Conservation (phyloP, 2,797 vertebrate genomes). For the Dromococcyx pavoninus region DNA sequence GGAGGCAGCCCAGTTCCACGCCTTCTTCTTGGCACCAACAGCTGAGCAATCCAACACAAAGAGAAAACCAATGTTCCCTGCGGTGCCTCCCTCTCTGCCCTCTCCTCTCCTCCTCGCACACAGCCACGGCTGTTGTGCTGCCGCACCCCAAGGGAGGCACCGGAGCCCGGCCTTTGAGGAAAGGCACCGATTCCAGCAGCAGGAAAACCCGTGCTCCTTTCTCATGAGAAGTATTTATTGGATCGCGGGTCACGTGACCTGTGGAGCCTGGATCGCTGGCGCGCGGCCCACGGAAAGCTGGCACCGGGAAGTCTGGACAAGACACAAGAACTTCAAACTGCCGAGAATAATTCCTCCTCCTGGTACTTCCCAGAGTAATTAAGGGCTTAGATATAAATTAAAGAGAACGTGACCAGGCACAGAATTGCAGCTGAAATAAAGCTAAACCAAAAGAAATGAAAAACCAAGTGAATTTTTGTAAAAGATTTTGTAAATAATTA, state of each 20-base stretch:
- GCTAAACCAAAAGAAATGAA: neutral
- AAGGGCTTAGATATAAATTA: conserved; percentile 19
- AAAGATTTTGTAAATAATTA: neutral
- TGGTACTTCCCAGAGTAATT: neutral
- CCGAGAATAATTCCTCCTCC: neutral
- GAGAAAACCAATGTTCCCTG: neutral
- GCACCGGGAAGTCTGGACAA: neutral
- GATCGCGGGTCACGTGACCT: neutral
- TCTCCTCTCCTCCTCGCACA: neutral
- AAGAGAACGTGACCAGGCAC: neutral
- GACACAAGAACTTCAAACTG: neutral
- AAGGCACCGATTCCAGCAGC: neutral
- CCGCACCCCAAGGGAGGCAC: conserved; percentile 25
- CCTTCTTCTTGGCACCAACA: conserved; percentile 82
- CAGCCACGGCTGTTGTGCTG: neutral
- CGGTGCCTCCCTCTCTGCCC: neutral
- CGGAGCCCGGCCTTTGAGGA: neutral
- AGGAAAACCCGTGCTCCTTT: neutral
- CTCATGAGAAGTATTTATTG: neutral
- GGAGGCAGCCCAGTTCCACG: conserved; percentile 90
- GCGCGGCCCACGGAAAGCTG: too few species aligned
- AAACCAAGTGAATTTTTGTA: neutral
- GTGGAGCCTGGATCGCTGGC: neutral
- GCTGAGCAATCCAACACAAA: conserved; percentile 62
- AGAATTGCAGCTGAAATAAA: neutral